phyloP scores from a whole-genome alignment of 2,888 invertebrate genomes.

The Cheiracanthium punctorium region DNA sequence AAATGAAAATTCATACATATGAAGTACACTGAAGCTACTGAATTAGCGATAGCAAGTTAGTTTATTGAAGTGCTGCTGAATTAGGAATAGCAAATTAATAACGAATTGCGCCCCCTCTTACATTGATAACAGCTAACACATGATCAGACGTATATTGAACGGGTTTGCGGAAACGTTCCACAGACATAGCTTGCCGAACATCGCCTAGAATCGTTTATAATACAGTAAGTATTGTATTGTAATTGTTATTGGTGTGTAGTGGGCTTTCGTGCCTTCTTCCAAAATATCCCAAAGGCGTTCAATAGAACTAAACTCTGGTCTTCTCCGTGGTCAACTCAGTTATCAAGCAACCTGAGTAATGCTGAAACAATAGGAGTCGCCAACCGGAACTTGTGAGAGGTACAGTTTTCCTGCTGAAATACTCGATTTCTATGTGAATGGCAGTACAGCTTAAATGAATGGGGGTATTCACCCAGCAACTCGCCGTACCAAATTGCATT shows the following conservation, averaged over 20 bases:
- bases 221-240: too few relatives aligned
- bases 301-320: not conserved
- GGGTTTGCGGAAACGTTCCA: not conserved
- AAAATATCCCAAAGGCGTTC: slow-evolving; percentile 7
- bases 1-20: too few relatives aligned
- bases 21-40: too few relatives aligned
- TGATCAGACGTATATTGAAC: not conserved
- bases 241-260: not conserved
- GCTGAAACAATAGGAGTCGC: not conserved
- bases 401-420: too few relatives aligned
- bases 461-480: not conserved
- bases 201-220: not conserved
- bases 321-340: not conserved
- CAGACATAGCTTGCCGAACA: not conserved
- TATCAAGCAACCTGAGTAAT: not conserved
- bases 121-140: not conserved
- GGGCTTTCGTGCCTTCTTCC: not conserved
- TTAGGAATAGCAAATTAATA: too few relatives aligned
- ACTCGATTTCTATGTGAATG: not conserved
- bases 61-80: too few relatives aligned
- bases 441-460: slow-evolving; percentile 6
- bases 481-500: not conserved
- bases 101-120: too few relatives aligned
- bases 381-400: too few relatives aligned
- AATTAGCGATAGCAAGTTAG: too few relatives aligned